These are phyloP conservation scores for Gobio occitaniae DNA, from an alignment of 2,797 vertebrate species.

Conservation along the genomic window DNA sequence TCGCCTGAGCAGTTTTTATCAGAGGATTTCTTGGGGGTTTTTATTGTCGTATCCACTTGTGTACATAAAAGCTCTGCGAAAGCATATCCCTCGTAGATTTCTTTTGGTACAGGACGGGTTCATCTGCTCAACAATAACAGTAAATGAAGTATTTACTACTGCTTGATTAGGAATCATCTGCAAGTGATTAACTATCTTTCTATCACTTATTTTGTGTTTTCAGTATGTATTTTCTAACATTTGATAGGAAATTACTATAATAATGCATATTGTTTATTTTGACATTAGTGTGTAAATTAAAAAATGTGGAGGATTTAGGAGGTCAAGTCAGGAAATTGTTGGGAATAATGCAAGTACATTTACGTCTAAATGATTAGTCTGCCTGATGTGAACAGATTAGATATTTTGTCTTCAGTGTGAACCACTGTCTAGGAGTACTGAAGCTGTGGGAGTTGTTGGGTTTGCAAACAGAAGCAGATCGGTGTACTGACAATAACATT, in stretches of 20 bases:
- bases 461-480: conserved; percentile 16
- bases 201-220: not conserved
- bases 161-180: not conserved
- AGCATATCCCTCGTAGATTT: not conserved
- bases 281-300: not conserved
- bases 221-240: not conserved
- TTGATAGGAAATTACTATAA: not conserved
- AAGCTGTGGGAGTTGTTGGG: not conserved
- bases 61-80: not conserved
- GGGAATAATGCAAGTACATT: not conserved
- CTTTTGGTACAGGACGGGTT: not conserved
- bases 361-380: not conserved
- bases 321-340: not conserved
- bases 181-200: not conserved
- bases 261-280: not conserved
- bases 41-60: not conserved
- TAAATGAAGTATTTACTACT: conserved; percentile 1
- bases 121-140: conserved; percentile 6
- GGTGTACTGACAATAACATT: conserved; percentile 30
- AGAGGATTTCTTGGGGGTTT: not conserved
- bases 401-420: not conserved
- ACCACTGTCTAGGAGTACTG: not conserved
- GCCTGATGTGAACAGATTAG: not conserved
- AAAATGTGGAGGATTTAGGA: not conserved
- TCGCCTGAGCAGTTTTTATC: not conserved